Evolutionary conservation across 2,888 invertebrate species (phyloP), one percentile per base, ranked within the genome.

Genomic region (Stenurella melanura): DNA sequence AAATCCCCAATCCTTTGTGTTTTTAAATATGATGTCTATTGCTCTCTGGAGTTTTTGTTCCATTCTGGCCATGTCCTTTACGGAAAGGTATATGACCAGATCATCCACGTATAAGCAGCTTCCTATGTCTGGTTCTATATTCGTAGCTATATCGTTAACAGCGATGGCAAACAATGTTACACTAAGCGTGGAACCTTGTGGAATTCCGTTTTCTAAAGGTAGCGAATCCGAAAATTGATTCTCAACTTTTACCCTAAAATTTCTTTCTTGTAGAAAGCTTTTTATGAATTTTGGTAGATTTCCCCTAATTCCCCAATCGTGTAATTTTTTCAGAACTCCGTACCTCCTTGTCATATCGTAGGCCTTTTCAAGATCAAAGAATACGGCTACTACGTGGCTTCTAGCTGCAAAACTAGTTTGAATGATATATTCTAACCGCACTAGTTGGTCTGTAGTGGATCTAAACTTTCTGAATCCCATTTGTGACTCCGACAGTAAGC

Each of bases 101-200:
- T 74, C 74, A 30, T 74, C 74, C 11, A 74, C 64, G 54, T 69
- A 61, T 15, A 74, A 17, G 7, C 54, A 18, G 11, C 42, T 30
- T 54, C 56, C 34, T 1, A 61, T 38, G 7, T 17, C 7, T 6
- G 15, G 15, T 5, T 18, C 5, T 38, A 74, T 21, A 38, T 6
- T 15, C 0, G 34, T 6, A 10, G 15, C 10, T 34, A 74, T 10
- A 21, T 69, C 19, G n/a, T 74, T 69, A 3, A 74, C 63, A 6
- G 74, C 74, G n/a, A 74, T 61, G 5, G 50, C 18, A 26, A 74
- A 74, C 9, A 74, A 57, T 0, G 61, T 56, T 2, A 69, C 69
- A 61, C 74, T 69, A 15, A 74, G 18, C 30, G 42, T 74, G 0
- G 74, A 74, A 1, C 74, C 74, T 69, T 69, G 69, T 17, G 38